Percentiles rank a stretch among this genome's conserved stretches.
Conservation (phyloP, 2,113 vertebrate genomes). For the Malurus melanocephalus region DNA sequence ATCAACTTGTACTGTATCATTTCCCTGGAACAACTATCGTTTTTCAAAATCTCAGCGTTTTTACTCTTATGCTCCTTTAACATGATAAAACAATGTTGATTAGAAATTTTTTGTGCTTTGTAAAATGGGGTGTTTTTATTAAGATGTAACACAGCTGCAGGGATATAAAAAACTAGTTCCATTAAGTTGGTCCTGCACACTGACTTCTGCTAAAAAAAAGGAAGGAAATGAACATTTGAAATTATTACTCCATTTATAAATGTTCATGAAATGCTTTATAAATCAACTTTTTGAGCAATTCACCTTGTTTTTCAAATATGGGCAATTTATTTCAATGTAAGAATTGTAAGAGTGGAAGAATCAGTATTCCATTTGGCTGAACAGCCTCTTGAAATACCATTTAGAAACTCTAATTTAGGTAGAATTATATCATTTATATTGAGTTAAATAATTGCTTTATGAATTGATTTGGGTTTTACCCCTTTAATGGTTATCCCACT, state of each 20-base stretch:
- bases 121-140: background rate
- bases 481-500: background rate
- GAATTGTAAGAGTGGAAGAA: background rate
- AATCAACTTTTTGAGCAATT: background rate
- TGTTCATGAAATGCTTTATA: background rate
- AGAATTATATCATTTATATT: background rate
- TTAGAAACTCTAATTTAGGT: background rate
- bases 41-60: background rate
- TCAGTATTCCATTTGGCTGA: background rate
- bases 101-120: background rate
- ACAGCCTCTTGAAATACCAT: background rate
- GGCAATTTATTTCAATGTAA: background rate
- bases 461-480: background rate
- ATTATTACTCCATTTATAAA: background rate
- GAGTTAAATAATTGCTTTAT: background rate
- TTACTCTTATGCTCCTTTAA: background rate
- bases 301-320: background rate
- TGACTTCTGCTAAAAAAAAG: background rate
- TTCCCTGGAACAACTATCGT: background rate
- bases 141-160: background rate
- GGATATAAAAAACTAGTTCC: background rate
- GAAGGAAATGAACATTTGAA: background rate
- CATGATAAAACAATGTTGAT: background rate
- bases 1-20: background rate
- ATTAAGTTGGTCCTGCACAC: fast-evolving